Evolutionary conservation across 2,888 invertebrate species (phyloP), one percentile per base, ranked within the genome.

Genomic region (Lymantria dispar): DNA sequence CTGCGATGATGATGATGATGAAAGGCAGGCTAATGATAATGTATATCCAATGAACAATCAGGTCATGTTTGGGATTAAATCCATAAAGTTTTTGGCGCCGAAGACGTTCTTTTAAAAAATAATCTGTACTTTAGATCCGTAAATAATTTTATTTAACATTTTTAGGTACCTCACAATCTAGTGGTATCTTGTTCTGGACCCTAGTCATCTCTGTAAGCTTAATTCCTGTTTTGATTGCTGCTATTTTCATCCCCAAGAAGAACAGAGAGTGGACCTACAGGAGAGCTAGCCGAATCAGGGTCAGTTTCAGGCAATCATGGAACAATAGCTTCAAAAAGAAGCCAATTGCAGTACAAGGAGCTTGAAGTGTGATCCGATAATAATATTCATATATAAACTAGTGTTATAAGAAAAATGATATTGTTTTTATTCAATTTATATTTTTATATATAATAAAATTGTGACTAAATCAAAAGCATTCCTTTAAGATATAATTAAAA

Each of bases 221-320:
- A 10, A 8, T 60, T 0, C 15, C 79, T 15, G 22, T 74, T 0
- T 1, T 74, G 1, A 7, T 70, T 9, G 70, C 63, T 0, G 45
- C 60, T 0, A 50, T 75, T 2, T 38, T 80, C 10, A 60, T 70
- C 0, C 74, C 81, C 15, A 78, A 76, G 64, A 78, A 64, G 54
- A 76, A 77, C 64, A 72, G 87, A 2, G 52, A 71, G n/a, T 83
- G 85, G 82, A 77, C 80, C 0, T 58, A 56, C 47, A 11, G 47
- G 0, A 69, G 74, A 37, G 74, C 77, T 1, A 54, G 57, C 39
- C 70, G 70, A 39, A 39, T 85, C 22, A 66, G 76, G 7, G 68
- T 66, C 51, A 83, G 83, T 58, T 68, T 83, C 54, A 61, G 58
- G 11, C 78, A 66, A n/a, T 43, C 41, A 39, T 51, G 43, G 43